A percentile compares a stretch with the other conserved stretches of the same genome.
These are phyloP conservation scores for Gastrophryne carolinensis DNA, from an alignment of 2,797 vertebrate genomes.

Conservation along the genomic window DNA sequence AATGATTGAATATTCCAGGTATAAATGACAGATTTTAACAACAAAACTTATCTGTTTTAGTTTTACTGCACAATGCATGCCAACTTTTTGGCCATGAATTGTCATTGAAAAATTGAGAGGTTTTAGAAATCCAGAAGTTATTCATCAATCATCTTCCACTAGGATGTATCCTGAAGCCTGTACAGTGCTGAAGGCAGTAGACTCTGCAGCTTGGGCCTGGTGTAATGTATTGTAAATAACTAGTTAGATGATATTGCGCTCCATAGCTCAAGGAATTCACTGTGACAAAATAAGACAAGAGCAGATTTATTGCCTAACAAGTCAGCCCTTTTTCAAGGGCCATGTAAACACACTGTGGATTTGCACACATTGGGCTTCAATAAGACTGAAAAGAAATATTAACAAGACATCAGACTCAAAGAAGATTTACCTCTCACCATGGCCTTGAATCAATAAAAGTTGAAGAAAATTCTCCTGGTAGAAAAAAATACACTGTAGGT, in stretches of 20 bases:
- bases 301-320: background rate
- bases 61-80: background rate
- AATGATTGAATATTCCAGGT: background rate
- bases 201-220: background rate
- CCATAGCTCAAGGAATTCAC: background rate
- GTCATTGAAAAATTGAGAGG: background rate
- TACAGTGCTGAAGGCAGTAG: background rate
- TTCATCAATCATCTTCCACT: background rate
- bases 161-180: background rate
- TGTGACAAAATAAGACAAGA: background rate
- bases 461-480: no score
- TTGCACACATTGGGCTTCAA: background rate
- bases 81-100: background rate
- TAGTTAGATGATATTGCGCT: background rate
- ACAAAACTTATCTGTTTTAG: background rate
- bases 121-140: background rate
- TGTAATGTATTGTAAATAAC: background rate
- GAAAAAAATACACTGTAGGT: no score
- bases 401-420: no score
- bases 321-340: background rate
- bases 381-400: background rate
- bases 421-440: no score
- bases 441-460: no score
- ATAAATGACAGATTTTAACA: background rate
- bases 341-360: background rate